Evolutionary conservation across 2,888 invertebrate species (phyloP), one percentile per base, ranked within the genome.

Genomic region (Hemicrepidius hirtus): DNA sequence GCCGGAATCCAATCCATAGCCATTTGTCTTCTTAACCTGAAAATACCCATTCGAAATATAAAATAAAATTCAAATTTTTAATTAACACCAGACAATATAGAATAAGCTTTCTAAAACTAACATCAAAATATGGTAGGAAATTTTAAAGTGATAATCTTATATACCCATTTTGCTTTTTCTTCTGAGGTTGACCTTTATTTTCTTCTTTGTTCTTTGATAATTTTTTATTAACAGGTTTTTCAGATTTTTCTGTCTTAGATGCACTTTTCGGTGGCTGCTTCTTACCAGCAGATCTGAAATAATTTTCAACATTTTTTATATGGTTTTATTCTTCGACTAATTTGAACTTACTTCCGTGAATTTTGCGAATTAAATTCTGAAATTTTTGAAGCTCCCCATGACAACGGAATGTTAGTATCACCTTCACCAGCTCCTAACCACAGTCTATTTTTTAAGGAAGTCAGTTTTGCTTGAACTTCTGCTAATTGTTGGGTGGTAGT

Each of bases 391-490:
- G 75, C 63, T 7, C 91, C 92, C 93, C 93, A 94, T 0, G 92
- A 92, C 20, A 94, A 78, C 0, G 93, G 92, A 57, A 85, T 81
- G 57, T 80, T 83, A 0, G 77, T 68, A 55, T 86, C 84, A 12
- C 80, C 86, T 80, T 87, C 89, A 7, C 82, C 83, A 32, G 82
- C 78, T 4, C 94, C 94, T 1, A 91, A 92, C 95, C 95, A 95
- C 55, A 94, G 88, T 85, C 92, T 92, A 83, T 91, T 92, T 81
- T 92, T 92, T 28, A 94, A 82, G 0, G 92, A 89, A 73, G 88
- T 88, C 5, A 94, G 84, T 83, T 92, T 93, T 6, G 93, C 89
- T 85, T 93, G 92, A 50, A 92, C 87, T 80, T 92, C 91, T 57
- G 89, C 85, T 32, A 90, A 86, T 80, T 91, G 90, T 68, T 84